Conservation (phyloP, 1,140 invertebrate species). For the Dysdera silvatica region DNA sequence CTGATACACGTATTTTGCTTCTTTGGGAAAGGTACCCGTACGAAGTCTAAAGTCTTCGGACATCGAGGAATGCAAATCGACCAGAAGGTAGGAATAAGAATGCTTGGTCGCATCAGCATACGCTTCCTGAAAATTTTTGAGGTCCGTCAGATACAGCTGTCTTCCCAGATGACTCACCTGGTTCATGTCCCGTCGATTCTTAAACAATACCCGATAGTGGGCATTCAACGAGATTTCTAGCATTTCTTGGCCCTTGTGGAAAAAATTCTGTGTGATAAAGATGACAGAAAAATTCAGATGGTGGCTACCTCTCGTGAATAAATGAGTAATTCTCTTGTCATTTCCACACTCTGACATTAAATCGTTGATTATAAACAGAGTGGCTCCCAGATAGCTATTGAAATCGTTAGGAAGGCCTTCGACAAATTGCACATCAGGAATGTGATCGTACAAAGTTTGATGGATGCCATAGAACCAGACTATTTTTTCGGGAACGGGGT, state of each 20-base stretch:
- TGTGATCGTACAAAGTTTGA: background rate
- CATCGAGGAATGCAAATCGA: too few relatives aligned
- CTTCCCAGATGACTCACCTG: background rate
- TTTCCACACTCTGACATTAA: background rate
- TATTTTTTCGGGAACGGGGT: background rate
- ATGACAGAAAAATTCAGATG: background rate
- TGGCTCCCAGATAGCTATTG: background rate
- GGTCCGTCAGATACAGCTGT: background rate
- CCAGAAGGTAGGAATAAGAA: background rate
- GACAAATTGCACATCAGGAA: background rate
- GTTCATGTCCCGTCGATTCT: background rate
- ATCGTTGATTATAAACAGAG: background rate
- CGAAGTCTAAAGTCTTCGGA: too few relatives aligned
- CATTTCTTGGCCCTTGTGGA: constrained; percentile 8
- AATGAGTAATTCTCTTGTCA: background rate
- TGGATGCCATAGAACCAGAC: background rate
- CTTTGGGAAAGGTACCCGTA: too few relatives aligned
- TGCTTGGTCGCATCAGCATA: background rate
- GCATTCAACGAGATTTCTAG: background rate
- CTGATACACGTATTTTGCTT: too few relatives aligned
- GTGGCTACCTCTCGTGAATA: constrained; percentile 5
- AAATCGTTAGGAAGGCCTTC: background rate
- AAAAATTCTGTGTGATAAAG: constrained; percentile 4
- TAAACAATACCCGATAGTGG: constrained; percentile 3
- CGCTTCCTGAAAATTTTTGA: background rate